Base-by-base conservation (phyloP, 2,113 vertebrate species). In the Ibidorhyncha struthersii region DNA sequence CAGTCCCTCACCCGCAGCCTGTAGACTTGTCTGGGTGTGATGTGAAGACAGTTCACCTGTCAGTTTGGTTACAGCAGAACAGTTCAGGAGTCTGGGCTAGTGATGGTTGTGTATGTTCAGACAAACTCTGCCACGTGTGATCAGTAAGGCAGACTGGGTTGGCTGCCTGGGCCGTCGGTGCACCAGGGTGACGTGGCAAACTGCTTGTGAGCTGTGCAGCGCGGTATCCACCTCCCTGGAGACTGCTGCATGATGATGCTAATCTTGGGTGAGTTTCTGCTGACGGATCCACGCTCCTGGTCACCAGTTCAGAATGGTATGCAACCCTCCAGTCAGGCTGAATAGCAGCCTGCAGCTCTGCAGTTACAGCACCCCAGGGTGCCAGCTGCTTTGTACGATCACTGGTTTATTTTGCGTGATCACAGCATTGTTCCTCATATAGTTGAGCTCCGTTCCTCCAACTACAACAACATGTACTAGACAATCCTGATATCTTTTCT, bases 91-190 rank as follows among this genome's bases (percentile, higher is more conserved):
- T 34, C 21, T 0, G 8, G 38, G 29, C 38, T 34, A 7, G 50
- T 7, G 49, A 41, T 45, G 34, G 34, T 4, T 15, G n/a, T 14
- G 20, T 30, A 5, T n/a, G 36, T 67, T 49, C 26, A 41, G 52
- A 5, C 49, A 45, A 66, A 8, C 43, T 65, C 49, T 49, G 66
- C 30, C 9, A 12, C 1, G 4, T 9, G 12, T 4, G 4, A 10
- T 8, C 14, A 4, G 38, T 29, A 17, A 45, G 11, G 21, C 14
- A 7, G 76, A 5, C 29, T 21, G 70, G 50, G 7, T 8, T 53
- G 30, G 45, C 45, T 84, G 29, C 12, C 8, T 15, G 3, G 27
- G 76, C 62, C 1, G 2, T 3, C 49, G 0, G 1, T 16, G 21
- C 36, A 13, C 67, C 41, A 40, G 50, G 58, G 45, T 52, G 56